A percentile compares a stretch with the other conserved stretches of the same genome.
Evolutionary conservation across 1,140 invertebrate genomes (phyloP).

Genomic region (Trichoplusia ni): DNA sequence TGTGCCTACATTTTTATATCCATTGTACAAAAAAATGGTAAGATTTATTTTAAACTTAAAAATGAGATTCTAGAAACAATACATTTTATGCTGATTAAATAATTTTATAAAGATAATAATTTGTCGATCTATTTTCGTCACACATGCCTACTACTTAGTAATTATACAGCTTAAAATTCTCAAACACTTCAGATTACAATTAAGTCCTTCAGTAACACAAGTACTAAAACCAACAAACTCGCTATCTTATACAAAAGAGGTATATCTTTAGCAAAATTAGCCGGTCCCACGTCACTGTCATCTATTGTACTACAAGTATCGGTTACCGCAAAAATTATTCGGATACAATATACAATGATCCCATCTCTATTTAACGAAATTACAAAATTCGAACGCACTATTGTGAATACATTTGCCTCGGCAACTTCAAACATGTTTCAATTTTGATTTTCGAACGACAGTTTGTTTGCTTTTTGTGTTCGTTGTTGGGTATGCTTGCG

Average conservation of each 20-base stretch:
- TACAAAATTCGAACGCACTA: constrained; percentile 56
- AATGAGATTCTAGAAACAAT: too few species aligned
- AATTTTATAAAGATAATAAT: too few species aligned
- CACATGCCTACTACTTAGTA: too few species aligned
- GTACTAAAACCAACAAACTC: neutral
- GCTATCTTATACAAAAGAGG: neutral
- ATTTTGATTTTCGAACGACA: neutral
- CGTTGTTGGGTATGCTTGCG: too few species aligned
- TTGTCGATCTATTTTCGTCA: too few species aligned
- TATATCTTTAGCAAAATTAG: constrained; percentile 28
- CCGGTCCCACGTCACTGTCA: constrained; percentile 61
- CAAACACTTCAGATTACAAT: too few species aligned
- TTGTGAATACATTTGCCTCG: constrained; percentile 27
- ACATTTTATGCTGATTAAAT: too few species aligned
- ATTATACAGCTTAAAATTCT: too few species aligned
- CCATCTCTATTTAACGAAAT: constrained; percentile 75
- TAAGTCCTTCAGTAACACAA: too few species aligned
- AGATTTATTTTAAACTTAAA: too few species aligned
- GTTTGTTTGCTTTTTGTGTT: neutral
- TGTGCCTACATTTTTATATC: too few species aligned
- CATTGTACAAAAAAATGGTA: too few species aligned
- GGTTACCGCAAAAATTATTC: constrained; percentile 75
- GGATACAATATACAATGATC: constrained; percentile 53
- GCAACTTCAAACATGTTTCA: constrained; percentile 5
- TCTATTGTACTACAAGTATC: constrained; percentile 65